Evolutionary conservation across 2,888 invertebrate species (phyloP).

Genomic region (Drosophila subsilvestris): DNA sequence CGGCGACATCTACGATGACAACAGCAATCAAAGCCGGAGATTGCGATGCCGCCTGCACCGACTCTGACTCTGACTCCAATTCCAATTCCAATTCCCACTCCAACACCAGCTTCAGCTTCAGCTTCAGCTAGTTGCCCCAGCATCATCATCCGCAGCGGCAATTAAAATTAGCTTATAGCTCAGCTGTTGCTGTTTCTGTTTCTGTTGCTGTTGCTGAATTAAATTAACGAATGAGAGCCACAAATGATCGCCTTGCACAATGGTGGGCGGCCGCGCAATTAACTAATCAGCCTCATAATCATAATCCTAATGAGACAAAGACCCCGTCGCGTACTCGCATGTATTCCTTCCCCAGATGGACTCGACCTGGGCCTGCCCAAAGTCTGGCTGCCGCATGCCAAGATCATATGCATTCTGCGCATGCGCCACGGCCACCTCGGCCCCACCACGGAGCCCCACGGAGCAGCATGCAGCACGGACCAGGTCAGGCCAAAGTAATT

Average conservation of each 20-base stretch:
- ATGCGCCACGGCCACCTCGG: conserved; percentile 62
- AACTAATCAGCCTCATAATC: conserved; percentile 33
- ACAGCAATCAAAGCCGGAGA: conserved; percentile 39
- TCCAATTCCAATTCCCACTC: conserved; percentile 2
- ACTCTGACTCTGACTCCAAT: conserved; percentile 38
- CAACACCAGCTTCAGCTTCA: conserved; percentile 27
- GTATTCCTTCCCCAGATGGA: background rate
- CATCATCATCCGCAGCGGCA: conserved; percentile 25
- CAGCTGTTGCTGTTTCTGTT: too few relatives aligned
- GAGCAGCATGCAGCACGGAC: background rate
- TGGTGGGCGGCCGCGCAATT: conserved; percentile 45
- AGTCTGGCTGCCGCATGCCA: conserved; percentile 12
- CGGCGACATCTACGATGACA: conserved; percentile 23
- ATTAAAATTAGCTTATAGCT: conserved; percentile 50
- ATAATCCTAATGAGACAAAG: conserved; percentile 40
- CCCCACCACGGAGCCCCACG: background rate
- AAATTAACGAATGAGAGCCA: conserved; percentile 42
- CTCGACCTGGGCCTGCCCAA: conserved; percentile 39
- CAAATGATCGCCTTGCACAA: conserved; percentile 23
- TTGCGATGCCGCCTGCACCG: conserved; percentile 52
- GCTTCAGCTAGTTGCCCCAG: conserved; percentile 10
- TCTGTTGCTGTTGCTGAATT: conserved; percentile 40
- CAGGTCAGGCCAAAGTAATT: conserved; percentile 61
- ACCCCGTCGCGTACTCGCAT: background rate
- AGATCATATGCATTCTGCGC: conserved; percentile 63